Evolutionary conservation across 2,888 invertebrate species (phyloP).

Genomic region (Xanthia togata): DNA sequence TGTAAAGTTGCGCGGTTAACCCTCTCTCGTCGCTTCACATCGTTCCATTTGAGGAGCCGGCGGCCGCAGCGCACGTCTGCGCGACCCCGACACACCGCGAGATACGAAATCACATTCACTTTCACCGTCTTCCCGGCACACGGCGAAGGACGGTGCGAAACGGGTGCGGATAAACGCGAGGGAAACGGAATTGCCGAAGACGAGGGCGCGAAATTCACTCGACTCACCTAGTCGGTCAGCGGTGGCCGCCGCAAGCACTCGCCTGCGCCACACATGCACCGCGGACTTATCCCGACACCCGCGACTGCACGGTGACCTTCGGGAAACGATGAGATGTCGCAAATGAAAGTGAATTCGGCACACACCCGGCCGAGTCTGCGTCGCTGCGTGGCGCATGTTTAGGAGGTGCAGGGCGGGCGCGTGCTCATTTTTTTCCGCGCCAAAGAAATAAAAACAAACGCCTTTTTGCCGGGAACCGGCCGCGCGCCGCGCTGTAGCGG

Average conservation of each 20-base stretch:
- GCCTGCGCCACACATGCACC: conserved; percentile 80
- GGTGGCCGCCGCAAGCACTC: conserved; percentile 85
- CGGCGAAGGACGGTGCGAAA: conserved; percentile 84
- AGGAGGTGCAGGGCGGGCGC: conserved; percentile 90
- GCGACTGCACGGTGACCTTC: conserved; percentile 89
- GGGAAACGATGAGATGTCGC: conserved; percentile 89
- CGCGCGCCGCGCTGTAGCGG: conserved; percentile 70
- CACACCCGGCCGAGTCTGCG: conserved; percentile 89
- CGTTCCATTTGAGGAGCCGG: conserved; percentile 71
- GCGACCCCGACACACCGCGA: conserved; percentile 76
- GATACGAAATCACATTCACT: conserved; percentile 78
- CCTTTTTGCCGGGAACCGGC: conserved; percentile 87
- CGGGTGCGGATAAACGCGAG: conserved; percentile 85
- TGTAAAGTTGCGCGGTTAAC: conserved; percentile 84
- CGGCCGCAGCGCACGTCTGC: conserved; percentile 75
- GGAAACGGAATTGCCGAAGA: conserved; percentile 81
- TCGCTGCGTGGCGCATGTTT: conserved; percentile 91
- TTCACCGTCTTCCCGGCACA: conserved; percentile 80
- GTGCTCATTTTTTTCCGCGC: conserved; percentile 89
- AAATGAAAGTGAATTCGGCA: conserved; percentile 91
- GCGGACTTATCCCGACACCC: conserved; percentile 71
- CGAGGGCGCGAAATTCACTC: conserved; percentile 84
- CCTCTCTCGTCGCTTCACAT: conserved; percentile 77
- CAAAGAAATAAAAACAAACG: conserved; percentile 90
- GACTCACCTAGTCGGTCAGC: conserved; percentile 88